phyloP scores from a whole-genome alignment of 2,797 vertebrate genomes.

The Chelon labrosus region DNA sequence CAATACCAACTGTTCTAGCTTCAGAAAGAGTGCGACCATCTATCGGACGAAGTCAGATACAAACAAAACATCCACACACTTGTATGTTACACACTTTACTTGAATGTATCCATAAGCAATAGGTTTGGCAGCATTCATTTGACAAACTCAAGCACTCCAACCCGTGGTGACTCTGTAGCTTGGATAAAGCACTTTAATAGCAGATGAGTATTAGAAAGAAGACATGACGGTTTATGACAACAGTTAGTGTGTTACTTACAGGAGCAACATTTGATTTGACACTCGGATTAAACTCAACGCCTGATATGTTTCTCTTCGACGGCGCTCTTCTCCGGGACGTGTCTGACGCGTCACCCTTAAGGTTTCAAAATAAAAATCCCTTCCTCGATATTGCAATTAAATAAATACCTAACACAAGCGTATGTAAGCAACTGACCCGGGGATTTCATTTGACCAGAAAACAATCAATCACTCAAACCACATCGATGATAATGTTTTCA shows the following conservation, averaged over 20 bases:
- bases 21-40: background rate
- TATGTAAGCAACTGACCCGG: slow-evolving; percentile 55
- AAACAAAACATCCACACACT: background rate
- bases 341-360: slow-evolving; percentile 47
- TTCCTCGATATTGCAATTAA: slow-evolving; percentile 55
- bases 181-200: slow-evolving; percentile 83
- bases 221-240: slow-evolving; percentile 69
- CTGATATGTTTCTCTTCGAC: slow-evolving; percentile 57
- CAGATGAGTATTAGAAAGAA: slow-evolving; percentile 77
- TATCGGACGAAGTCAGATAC: background rate
- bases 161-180: slow-evolving; percentile 37
- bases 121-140: background rate
- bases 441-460: slow-evolving; percentile 53
- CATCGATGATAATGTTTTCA: slow-evolving; percentile 56
- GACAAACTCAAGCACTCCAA: slow-evolving; percentile 40
- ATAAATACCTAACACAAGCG: slow-evolving; percentile 72
- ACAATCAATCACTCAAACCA: slow-evolving; percentile 57
- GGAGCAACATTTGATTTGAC: slow-evolving; percentile 61
- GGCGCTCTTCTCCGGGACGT: slow-evolving; percentile 19
- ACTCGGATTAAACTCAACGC: slow-evolving; percentile 61
- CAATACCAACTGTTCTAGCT: too few relatives aligned
- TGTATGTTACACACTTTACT: background rate
- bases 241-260: slow-evolving; percentile 77
- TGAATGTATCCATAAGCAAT: background rate
- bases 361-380: slow-evolving; percentile 51